Conservation (phyloP, 1,140 invertebrate species). For the Apis cerana region DNA sequence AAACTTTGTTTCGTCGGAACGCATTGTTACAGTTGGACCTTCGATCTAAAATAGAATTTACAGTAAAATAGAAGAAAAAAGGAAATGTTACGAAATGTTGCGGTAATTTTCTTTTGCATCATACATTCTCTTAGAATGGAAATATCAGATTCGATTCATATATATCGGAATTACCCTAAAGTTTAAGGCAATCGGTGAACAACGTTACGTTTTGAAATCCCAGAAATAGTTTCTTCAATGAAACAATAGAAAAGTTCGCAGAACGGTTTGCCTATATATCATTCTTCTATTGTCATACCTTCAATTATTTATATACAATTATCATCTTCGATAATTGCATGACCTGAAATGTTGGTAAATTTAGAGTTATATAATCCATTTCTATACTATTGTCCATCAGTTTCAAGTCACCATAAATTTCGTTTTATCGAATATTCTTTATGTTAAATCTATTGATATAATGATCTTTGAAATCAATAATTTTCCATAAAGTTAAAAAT, state of each 20-base stretch:
- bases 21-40: not conserved
- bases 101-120: not conserved
- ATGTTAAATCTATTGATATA: not conserved
- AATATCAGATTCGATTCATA: not conserved
- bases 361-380: not conserved
- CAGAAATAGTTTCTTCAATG: not conserved
- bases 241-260: conserved; percentile 15
- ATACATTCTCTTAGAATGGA: not conserved
- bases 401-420: not conserved
- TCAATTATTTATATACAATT: conserved; percentile 31
- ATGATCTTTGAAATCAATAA: not conserved
- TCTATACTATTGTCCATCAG: not conserved
- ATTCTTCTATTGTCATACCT: conserved; percentile 25
- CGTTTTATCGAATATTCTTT: not conserved
- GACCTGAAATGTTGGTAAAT: not conserved
- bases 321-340: conserved; percentile 10
- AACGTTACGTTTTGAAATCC: conserved; percentile 1
- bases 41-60: not conserved
- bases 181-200: conserved; percentile 2
- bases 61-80: not conserved
- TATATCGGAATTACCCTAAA: conserved; percentile 1
- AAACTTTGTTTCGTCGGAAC: not conserved
- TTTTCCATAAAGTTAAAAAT: not conserved
- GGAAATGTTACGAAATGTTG: not conserved
- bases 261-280: not conserved